Evolutionary conservation across 2,797 vertebrate genomes (phyloP).

Genomic region (Balearica regulorum): DNA sequence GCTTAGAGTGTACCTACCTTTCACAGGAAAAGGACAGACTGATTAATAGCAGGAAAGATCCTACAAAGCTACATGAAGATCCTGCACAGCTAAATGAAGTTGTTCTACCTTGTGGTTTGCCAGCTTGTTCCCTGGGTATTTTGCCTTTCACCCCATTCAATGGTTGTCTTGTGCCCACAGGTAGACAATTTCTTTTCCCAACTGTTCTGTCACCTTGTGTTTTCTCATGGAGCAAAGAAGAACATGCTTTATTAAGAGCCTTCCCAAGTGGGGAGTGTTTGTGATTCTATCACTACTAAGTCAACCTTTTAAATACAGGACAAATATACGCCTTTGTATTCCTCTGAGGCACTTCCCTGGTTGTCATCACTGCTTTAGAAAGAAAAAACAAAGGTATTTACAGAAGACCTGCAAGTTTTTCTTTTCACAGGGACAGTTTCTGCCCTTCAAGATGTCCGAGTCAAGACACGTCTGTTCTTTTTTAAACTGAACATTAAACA

Average conservation of each 20-base stretch:
- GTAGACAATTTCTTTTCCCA: not conserved
- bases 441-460: not conserved
- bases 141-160: not conserved
- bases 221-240: not conserved
- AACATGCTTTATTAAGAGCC: not conserved
- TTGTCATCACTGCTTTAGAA: not conserved
- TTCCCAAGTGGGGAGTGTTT: not conserved
- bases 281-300: not conserved
- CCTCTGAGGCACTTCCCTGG: not conserved
- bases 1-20: not conserved
- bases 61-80: not conserved
- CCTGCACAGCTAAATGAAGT: not conserved
- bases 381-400: not conserved
- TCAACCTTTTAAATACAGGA: not conserved
- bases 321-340: not conserved
- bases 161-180: not conserved
- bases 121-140: not conserved
- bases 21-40: not conserved
- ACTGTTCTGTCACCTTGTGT: not conserved
- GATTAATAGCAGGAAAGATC: not conserved
- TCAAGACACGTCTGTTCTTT: not conserved
- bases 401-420: not conserved
- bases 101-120: not conserved
- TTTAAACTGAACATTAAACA: not conserved
- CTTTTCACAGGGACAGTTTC: not conserved